Percentiles rank a stretch among this genome's conserved stretches.
Evolutionary conservation across 2,888 invertebrate genomes (phyloP).

Genomic region (Agonum fuliginosum): DNA sequence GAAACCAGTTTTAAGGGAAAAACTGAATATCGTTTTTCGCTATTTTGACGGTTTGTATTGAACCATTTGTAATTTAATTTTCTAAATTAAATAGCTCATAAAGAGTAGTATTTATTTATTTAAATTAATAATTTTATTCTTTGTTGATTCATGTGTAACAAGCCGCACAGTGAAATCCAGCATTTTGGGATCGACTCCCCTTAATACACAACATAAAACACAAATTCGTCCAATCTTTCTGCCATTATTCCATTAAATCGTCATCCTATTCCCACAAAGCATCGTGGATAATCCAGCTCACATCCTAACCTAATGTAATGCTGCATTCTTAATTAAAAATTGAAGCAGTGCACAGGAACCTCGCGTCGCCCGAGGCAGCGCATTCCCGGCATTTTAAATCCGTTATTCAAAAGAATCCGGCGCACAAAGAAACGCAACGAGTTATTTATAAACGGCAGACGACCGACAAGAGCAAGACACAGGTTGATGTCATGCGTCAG

Average conservation of each 20-base stretch:
- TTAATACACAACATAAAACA: too few relatives aligned
- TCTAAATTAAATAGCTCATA: too few relatives aligned
- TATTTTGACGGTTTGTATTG: too few relatives aligned
- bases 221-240: too few relatives aligned
- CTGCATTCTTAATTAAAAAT: slow-evolving; percentile 33
- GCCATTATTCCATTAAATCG: slow-evolving; percentile 6
- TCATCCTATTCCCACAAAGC: neutral
- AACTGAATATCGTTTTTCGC: too few relatives aligned
- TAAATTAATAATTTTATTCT: too few relatives aligned
- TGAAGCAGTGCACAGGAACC: neutral
- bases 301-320: slow-evolving; percentile 10
- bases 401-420: slow-evolving; percentile 33
- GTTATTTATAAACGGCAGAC: slow-evolving; percentile 27
- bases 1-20: too few relatives aligned
- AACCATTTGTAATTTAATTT: too few relatives aligned
- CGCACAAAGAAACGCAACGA: slow-evolving; percentile 15
- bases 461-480: neutral
- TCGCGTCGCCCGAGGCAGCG: neutral
- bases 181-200: too few relatives aligned
- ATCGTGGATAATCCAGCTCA: neutral
- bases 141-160: too few relatives aligned
- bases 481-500: slow-evolving; percentile 2
- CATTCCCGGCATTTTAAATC: slow-evolving; percentile 33
- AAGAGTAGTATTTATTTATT: too few relatives aligned
- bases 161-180: too few relatives aligned